Evolutionary conservation across 2,113 vertebrate genomes (phyloP), one percentile per base, ranked within the genome.

Genomic region (Pyxicephalus adspersus): DNA sequence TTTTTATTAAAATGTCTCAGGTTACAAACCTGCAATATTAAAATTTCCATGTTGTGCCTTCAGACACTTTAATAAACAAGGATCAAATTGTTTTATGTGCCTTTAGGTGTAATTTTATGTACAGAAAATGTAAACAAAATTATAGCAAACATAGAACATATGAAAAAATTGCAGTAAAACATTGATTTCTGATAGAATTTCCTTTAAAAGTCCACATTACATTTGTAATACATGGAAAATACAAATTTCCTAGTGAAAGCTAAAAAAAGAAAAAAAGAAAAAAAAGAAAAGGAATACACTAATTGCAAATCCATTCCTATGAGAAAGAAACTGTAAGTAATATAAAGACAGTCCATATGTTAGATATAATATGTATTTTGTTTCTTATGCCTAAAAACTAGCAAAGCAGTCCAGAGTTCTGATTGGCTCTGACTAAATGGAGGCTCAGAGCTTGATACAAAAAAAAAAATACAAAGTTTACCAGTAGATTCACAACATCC

Each of bases 301-400:
- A 13, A 18, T 20, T 50, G 31, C 11, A 38, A 50, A 61, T 38
- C 58, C 57, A 45, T 63, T 60, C 73, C 18, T 25, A 61, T 63
- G 57, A 45, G 34, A 50, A 31, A 64, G 19, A 63, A 34, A 64
- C 50, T 3, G 29, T 26, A 64, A 61, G 23, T 34, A 29, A 26
- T 77, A 77, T 55, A 75, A 38, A 75, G 29, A 45, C 61, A 25
- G 55, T 75, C 51, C 25, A 63, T n/a, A 23, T 51, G 31, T 45
- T 45, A 75, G 34, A 61, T 5, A 20, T 29, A 63, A 17, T 16
- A 50, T 63, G 31, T 38, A 60, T 29, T 28, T 38, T 61, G 17
- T 45, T 23, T 25, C 25, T n/a, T 55, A 73, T 18, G 28, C 20
- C 31, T 58, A 11, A 31, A 57, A 31, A 57, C 26, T 29, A 61